A percentile compares a stretch with the other conserved stretches of the same genome.
Conservation (phyloP, 2,113 vertebrate genomes). For the Hemiscyllium ocellatum region DNA sequence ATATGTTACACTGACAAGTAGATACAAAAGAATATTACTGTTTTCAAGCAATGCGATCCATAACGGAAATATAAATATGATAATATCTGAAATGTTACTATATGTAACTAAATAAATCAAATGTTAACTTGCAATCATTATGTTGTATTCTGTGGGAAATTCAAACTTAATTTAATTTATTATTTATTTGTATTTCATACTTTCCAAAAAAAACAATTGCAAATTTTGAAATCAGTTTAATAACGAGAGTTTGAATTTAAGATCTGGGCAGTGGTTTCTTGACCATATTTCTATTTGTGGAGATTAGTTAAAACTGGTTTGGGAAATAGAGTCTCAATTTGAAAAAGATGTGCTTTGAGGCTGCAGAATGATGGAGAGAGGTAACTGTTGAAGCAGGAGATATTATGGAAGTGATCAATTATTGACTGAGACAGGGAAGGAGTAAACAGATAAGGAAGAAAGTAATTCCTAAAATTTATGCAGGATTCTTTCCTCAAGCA, state of each 20-base stretch:
- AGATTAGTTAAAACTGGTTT: neutral
- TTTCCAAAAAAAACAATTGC: neutral
- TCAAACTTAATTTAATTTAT: neutral
- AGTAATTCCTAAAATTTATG: neutral
- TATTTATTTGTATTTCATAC: neutral
- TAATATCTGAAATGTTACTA: neutral
- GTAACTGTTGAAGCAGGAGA: neutral
- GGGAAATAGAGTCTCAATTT: neutral
- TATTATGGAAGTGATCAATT: neutral
- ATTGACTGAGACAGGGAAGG: neutral
- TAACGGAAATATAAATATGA: neutral
- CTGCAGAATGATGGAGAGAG: neutral
- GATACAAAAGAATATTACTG: neutral
- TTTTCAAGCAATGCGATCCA: neutral
- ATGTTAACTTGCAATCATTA: neutral
- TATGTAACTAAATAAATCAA: neutral
- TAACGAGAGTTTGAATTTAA: neutral
- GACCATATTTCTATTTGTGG: neutral
- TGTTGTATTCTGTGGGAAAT: neutral
- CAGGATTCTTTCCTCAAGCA: neutral
- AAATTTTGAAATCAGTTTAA: neutral
- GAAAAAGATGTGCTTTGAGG: neutral
- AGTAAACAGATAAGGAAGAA: neutral
- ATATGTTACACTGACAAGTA: neutral
- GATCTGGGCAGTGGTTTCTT: neutral